Evolutionary conservation across 2,888 invertebrate genomes (phyloP).

Genomic region (Odontomyia ornata): DNA sequence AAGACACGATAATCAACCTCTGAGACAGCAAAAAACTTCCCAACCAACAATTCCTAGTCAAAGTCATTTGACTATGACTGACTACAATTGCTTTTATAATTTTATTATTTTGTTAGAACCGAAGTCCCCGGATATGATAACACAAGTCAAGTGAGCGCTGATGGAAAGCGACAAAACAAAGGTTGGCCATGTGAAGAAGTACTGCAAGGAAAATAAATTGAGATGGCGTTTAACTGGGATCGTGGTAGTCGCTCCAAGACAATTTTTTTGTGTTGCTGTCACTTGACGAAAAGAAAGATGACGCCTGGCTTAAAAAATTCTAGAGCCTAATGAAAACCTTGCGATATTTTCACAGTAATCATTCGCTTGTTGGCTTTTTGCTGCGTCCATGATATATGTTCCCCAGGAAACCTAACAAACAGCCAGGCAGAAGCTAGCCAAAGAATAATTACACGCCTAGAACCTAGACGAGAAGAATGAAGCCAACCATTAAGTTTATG

Average conservation of each 20-base stretch:
- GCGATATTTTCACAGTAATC: background rate
- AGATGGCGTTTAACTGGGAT: background rate
- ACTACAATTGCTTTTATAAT: background rate
- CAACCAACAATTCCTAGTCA: background rate
- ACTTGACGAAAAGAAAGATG: background rate
- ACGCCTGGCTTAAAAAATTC: background rate
- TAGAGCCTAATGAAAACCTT: background rate
- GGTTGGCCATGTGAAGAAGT: background rate
- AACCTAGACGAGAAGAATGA: constrained; percentile 17
- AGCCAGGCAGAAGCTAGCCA: background rate
- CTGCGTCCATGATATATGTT: background rate
- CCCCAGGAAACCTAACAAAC: background rate
- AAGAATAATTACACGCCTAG: constrained; percentile 24
- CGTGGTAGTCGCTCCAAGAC: background rate
- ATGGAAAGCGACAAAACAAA: no score
- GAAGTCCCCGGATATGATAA: constrained; percentile 31
- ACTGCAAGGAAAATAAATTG: background rate
- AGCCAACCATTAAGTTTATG: constrained; percentile 6
- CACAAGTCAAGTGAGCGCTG: background rate
- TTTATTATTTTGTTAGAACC: constrained; percentile 10
- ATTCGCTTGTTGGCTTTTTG: background rate
- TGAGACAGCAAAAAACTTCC: constrained; percentile 1
- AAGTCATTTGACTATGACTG: background rate
- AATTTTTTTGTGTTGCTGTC: background rate
- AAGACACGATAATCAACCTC: background rate